phyloP scores from a whole-genome alignment of 2,113 vertebrate genomes.

The Grammomys surdaster region DNA sequence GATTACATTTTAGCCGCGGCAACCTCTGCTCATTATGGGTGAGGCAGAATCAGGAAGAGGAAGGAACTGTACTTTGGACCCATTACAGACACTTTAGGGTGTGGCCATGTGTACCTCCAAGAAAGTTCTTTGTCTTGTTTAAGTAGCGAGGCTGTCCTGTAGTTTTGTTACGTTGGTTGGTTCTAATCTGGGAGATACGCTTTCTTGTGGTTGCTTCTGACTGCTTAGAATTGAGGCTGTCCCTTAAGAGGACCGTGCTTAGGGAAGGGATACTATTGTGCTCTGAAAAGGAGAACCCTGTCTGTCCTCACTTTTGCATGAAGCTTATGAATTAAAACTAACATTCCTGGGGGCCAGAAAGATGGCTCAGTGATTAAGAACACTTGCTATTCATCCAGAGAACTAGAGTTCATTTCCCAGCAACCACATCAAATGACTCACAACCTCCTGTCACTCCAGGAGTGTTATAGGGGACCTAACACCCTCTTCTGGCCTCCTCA shows the following conservation, averaged over 20 bases:
- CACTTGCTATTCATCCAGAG: not conserved
- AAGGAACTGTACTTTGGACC: slow-evolving; percentile 69
- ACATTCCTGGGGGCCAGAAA: not conserved
- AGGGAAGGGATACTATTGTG: not conserved
- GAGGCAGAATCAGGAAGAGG: slow-evolving; percentile 72
- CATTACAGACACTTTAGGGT: slow-evolving; percentile 62
- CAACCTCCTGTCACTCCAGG: not conserved
- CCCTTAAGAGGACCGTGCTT: not conserved
- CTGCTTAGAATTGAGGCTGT: not conserved
- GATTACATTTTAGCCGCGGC: slow-evolving; percentile 48
- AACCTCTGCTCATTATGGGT: slow-evolving; percentile 35
- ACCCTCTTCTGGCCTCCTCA: not conserved
- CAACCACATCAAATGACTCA: not conserved
- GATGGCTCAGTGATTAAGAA: not conserved
- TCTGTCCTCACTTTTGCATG: slow-evolving; percentile 12
- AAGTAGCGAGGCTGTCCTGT: not conserved
- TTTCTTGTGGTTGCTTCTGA: slow-evolving; percentile 18
- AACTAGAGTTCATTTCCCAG: not conserved
- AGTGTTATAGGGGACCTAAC: not conserved
- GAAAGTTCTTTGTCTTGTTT: slow-evolving; percentile 19
- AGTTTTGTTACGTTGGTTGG: not conserved
- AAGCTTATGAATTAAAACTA: slow-evolving; percentile 48
- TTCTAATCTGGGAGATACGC: not conserved
- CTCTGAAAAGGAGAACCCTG: not conserved
- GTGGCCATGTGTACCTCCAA: slow-evolving; percentile 60